Base-by-base conservation (phyloP, 2,113 vertebrate species). In the Uropsilus gracilis region DNA sequence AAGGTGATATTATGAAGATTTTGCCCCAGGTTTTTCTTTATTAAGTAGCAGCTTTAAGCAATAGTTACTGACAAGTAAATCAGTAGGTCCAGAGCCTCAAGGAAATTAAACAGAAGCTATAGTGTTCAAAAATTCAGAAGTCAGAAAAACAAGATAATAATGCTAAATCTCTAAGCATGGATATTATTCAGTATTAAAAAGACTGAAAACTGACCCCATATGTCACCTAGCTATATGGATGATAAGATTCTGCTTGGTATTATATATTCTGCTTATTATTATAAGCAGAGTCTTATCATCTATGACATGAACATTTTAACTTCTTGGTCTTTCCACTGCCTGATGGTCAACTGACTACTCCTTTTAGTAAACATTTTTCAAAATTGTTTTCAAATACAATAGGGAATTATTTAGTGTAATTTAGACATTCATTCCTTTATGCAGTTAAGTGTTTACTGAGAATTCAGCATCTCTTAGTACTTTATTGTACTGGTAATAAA, bases 101-200 rank as follows among this genome's bases (percentile, higher is more conserved):
- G 75, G 57, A 83, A 90, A 83, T 77, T 57, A 92, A 94, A 90
- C 30, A 76, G 50, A 80, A 94, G 73, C 26, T 37, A 78, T 39
- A 6, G 37, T 80, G 34, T 55, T 92, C 59, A 86, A 89, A 61
- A 88, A 73, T 84, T 68, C 16, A 75, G 46, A 42, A 75, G 80
- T 18, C 55, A 34, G 59, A 92, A 78, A 13, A 34, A 92, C 16
- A 83, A 48, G 39, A 14, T 55, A 69, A 72, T 55, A 86, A 81
- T 48, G 44, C 39, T 89, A 34, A 73, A 75, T 94, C 88, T 89
- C 42, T 94, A 94, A 91, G 55, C 80, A 6, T 42, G 32, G 22
- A 57, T 53, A 1, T n/a, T 71, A 71, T 32, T 76, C 68, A 89
- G 20, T 76, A 82, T 71, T 90, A 89, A 80, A 26, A 89, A 55